phyloP scores from a whole-genome alignment of 2,113 vertebrate species.

The Etia nguti region DNA sequence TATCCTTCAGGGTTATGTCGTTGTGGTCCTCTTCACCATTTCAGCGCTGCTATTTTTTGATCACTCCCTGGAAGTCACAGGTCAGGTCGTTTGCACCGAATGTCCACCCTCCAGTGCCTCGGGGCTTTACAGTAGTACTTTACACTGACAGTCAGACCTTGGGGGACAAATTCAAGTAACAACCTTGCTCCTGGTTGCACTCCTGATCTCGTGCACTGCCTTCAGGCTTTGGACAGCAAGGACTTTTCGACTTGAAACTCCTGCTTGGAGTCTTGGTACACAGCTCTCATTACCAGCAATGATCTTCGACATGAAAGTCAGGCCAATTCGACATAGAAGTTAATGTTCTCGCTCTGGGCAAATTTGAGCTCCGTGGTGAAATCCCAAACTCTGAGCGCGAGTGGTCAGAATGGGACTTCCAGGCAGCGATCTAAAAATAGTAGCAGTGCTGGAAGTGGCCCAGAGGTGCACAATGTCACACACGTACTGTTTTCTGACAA shows the following conservation, averaged over 20 bases:
- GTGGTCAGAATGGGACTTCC: not conserved
- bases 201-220: not conserved
- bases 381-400: not conserved
- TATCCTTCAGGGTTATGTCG: not conserved
- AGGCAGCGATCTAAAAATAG: not conserved
- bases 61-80: not conserved
- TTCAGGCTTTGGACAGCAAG: not conserved
- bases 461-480: not conserved
- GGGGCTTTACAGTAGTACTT: not conserved
- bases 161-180: not conserved
- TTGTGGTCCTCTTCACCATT: not conserved
- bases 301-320: not conserved
- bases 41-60: not conserved
- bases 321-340: not conserved
- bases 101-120: not conserved
- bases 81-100: not conserved
- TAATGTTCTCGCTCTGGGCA: not conserved
- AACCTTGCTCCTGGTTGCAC: not conserved
- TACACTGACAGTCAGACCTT: not conserved
- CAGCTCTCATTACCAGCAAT: not conserved
- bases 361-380: not conserved
- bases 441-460: not conserved
- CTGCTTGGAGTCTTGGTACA: not conserved
- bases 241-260: not conserved
- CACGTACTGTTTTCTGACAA: not conserved